Percentiles rank a stretch among this genome's conserved stretches.
Evolutionary conservation across 2,113 vertebrate species (phyloP).

Genomic region (Anas platyrhynchos): DNA sequence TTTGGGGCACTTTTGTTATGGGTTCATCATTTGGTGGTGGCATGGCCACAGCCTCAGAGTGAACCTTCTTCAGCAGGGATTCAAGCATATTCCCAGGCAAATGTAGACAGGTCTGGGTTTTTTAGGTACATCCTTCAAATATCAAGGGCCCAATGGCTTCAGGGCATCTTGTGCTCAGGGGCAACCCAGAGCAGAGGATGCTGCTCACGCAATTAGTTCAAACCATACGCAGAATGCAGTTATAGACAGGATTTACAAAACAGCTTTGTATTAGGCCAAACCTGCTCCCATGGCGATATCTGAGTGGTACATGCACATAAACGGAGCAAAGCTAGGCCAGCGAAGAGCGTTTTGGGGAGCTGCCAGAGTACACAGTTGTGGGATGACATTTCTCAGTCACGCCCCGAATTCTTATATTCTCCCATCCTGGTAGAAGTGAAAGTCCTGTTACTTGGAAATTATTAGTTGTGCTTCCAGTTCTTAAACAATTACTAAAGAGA

Average conservation of each 20-base stretch:
- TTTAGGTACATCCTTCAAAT: rapidly evolving
- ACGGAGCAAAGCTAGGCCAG: neutral
- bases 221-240: neutral
- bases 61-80: neutral
- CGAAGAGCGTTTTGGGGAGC: neutral
- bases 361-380: neutral
- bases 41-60: neutral
- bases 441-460: neutral
- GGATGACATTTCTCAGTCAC: slow-evolving; percentile 13
- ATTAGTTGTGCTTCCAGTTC: neutral
- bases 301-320: neutral
- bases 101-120: neutral
- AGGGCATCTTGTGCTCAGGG: neutral
- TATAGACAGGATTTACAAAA: neutral
- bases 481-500: neutral
- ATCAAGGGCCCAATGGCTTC: neutral
- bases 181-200: rapidly evolving
- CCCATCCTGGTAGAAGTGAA: neutral
- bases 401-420: neutral
- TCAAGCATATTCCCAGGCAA: neutral
- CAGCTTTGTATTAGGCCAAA: neutral
- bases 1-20: rapidly evolving
- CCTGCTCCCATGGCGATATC: neutral
- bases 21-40: neutral
- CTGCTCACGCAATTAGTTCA: neutral